phyloP scores from a whole-genome alignment of 2,797 vertebrate genomes.

The Scarus forsteni region DNA sequence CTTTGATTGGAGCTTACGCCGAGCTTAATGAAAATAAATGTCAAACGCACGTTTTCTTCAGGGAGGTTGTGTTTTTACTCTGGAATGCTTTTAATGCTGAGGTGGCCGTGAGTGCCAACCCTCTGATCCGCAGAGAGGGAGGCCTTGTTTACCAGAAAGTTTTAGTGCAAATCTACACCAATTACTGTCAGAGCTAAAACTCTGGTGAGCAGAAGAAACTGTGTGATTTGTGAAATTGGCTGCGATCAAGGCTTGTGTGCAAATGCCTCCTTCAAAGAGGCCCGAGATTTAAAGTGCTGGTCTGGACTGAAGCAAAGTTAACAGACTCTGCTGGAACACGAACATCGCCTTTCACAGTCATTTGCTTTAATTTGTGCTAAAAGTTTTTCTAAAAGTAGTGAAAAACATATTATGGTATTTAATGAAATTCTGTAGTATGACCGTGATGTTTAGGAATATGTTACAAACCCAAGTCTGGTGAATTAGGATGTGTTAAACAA shows the following conservation, averaged over 20 bases:
- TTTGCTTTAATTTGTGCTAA: conserved; percentile 11
- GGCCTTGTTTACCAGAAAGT: conserved; percentile 45
- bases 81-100: conserved; percentile 10
- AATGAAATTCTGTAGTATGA: background rate
- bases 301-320: conserved; percentile 28
- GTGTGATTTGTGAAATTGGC: conserved; percentile 52
- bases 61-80: background rate
- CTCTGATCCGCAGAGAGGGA: conserved; percentile 40
- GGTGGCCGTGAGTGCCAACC: background rate
- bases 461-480: too few relatives aligned
- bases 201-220: conserved; percentile 2
- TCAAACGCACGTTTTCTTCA: conserved; percentile 16
- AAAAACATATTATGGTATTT: background rate
- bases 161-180: conserved; percentile 48
- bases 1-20: conserved; percentile 28
- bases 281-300: conserved; percentile 32
- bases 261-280: conserved; percentile 44
- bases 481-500: too few relatives aligned
- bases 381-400: background rate
- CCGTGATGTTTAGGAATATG: too few relatives aligned
- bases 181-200: conserved; percentile 56
- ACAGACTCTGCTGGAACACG: conserved; percentile 32
- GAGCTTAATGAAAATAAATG: conserved; percentile 45
- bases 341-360: conserved; percentile 1
- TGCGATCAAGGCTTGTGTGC: conserved; percentile 28